Evolutionary conservation across 2,888 invertebrate species (phyloP).

Genomic region (Caenorhabditis angaria): DNA sequence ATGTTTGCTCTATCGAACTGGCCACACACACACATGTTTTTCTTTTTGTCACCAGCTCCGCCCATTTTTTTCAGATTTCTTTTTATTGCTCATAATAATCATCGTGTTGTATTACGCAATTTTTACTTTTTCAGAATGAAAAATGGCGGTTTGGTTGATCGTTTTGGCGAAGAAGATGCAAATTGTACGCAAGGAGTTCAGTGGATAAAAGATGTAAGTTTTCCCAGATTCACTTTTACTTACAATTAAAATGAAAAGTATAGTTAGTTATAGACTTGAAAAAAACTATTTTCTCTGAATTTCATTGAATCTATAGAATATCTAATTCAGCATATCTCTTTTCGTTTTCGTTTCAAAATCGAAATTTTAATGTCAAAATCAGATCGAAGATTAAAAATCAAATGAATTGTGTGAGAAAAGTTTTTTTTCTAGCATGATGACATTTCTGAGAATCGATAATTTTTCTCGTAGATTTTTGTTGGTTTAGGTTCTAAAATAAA

Average conservation of each 20-base stretch:
- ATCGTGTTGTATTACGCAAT: background rate
- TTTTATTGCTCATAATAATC: background rate
- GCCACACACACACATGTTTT: background rate
- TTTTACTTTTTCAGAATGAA: too few species aligned
- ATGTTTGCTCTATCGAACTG: background rate
- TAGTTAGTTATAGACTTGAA: too few species aligned
- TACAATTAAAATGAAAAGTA: too few species aligned
- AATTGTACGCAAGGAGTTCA: conserved; percentile 58
- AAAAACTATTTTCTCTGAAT: too few species aligned
- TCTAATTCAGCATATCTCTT: background rate
- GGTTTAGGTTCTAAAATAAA: background rate
- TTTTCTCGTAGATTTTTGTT: background rate
- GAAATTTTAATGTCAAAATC: too few species aligned
- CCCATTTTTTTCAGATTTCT: background rate
- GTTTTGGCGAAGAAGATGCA: conserved; percentile 37
- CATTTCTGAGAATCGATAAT: too few species aligned
- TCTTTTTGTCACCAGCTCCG: background rate
- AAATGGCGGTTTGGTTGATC: conserved; percentile 50
- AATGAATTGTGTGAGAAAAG: too few species aligned
- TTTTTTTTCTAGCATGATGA: too few species aligned
- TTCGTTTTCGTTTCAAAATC: too few species aligned
- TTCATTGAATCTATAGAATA: too few species aligned
- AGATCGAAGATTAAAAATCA: too few species aligned
- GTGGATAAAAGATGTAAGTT: conserved; percentile 60
- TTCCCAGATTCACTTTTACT: too few species aligned